Percentiles rank a stretch among this genome's conserved stretches.
Evolutionary conservation across 92 coral and sea anemone species (phyloP).

Genomic region (Porites divaricata): DNA sequence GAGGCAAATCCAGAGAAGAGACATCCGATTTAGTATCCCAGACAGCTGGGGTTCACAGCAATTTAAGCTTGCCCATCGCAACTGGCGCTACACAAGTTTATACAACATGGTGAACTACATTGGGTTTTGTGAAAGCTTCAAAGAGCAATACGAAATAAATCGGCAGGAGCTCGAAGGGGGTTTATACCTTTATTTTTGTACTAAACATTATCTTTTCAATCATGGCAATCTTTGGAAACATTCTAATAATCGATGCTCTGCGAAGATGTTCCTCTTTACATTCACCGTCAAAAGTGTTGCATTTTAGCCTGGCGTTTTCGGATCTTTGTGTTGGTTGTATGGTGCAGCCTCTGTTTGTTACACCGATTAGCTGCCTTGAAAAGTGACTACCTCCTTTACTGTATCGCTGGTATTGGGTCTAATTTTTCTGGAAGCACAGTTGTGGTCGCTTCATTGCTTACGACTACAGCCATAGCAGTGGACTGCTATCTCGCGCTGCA

Average conservation of each 20-base stretch:
- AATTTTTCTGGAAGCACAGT: conserved; percentile 11
- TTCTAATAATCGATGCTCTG: conserved; percentile 12
- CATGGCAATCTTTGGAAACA: conserved; percentile 6
- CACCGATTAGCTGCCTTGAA: conserved; percentile 16
- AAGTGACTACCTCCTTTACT: not conserved
- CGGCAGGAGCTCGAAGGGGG: conserved; percentile 4
- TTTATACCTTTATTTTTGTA: conserved; percentile 15
- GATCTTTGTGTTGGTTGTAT: conserved; percentile 24
- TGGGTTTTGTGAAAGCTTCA: conserved; percentile 6
- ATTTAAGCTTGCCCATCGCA: not conserved
- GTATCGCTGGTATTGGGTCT: conserved; percentile 12
- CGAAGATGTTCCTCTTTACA: conserved; percentile 20
- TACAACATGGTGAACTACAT: not conserved
- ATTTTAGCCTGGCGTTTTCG: conserved; percentile 21
- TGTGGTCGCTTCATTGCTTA: conserved; percentile 16
- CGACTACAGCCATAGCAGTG: conserved; percentile 15
- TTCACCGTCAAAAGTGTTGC: conserved; percentile 14
- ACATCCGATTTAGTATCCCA: too few relatives aligned
- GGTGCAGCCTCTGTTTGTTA: conserved; percentile 21
- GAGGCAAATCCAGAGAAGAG: too few relatives aligned
- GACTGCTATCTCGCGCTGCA: conserved; percentile 23
- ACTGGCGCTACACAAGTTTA: not conserved
- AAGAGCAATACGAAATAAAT: conserved; percentile 17
- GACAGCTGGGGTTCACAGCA: not conserved
- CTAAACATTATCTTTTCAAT: conserved; percentile 7